Evolutionary conservation across 2,888 invertebrate genomes (phyloP), one percentile per base, ranked within the genome.

Genomic region (Eretmocerus hayati): DNA sequence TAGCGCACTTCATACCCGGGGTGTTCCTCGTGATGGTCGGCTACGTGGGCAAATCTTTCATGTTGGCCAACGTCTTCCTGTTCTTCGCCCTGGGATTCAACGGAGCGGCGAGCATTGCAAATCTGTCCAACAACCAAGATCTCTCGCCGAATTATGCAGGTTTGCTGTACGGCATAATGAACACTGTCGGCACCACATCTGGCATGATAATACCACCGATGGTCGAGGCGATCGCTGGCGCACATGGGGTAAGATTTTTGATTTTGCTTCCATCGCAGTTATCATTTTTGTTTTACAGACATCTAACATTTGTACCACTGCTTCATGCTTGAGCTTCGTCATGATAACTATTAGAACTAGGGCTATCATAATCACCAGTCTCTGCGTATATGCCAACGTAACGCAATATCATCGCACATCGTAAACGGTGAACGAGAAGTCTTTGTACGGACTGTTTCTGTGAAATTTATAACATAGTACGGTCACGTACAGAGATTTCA

Each of bases 101-200:
- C 41, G 66, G 70, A 59, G 56, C 64, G 59, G 65, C 82, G 52
- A 71, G 81, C 75, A 68, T 74, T 75, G 63, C 67, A 57, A 58
- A 66, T 71, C 31, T 74, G 78, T 62, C 66, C 3, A 69, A 67
- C 50, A 69, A 67, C 40, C 81, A 87, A 74, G 86, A 86, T 67
- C 68, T 87, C 47, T 80, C 87, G 0, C 86, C 87, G 1, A 85
- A 81, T 59, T 87, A 78, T 62, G 84, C 84, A 2, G 87, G 84
- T 33, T 81, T 84, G 13, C 66, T 87, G 9, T 83, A 84, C 56
- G 86, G 86, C 5, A 80, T 86, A 2, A 84, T 85, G 45, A 87
- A 85, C 63, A 83, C 84, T 49, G 71, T 86, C 52, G 87, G 85
- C 16, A 80, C 81, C 41, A 76, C 80, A 0, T 78, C 85, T 1